Conservation (phyloP, 2,888 invertebrate genomes). For the Parelbella ahira region DNA sequence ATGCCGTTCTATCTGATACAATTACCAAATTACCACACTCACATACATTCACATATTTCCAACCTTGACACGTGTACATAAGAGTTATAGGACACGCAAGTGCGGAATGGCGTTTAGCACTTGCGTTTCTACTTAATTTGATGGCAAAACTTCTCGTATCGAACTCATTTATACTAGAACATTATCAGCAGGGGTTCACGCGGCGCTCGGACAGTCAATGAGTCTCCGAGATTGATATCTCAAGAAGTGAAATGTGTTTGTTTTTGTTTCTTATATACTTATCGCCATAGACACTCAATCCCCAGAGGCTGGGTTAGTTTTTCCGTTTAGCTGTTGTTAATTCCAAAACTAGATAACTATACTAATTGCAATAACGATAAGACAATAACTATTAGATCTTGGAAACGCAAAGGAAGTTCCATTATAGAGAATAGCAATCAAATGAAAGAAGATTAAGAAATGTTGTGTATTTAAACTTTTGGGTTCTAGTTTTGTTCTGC, state of each 20-base stretch:
- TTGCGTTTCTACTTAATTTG: conserved; percentile 69
- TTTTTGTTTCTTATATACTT: conserved; percentile 32
- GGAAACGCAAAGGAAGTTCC: too few relatives aligned
- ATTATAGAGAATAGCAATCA: too few relatives aligned
- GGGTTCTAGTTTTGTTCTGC: too few relatives aligned
- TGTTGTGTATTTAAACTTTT: too few relatives aligned
- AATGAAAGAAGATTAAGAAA: too few relatives aligned
- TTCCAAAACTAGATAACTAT: neutral
- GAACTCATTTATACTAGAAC: conserved; percentile 62
- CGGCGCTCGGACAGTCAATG: conserved; percentile 44
- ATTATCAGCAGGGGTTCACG: conserved; percentile 57
- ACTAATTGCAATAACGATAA: neutral
- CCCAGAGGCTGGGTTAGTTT: conserved; percentile 2
- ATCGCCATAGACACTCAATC: conserved; percentile 35
- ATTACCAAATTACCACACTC: conserved; percentile 19
- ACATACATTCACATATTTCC: conserved; percentile 29
- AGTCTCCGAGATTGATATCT: conserved; percentile 50
- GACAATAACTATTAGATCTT: too few relatives aligned
- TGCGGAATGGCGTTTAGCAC: conserved; percentile 28
- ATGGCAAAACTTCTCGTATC: conserved; percentile 70
- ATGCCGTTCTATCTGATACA: conserved; percentile 47
- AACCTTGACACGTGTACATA: conserved; percentile 35
- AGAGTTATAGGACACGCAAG: conserved; percentile 9
- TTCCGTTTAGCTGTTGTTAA: neutral
- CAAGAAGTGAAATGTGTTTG: conserved; percentile 38